Evolutionary conservation across 1,140 invertebrate species (phyloP), one percentile per base, ranked within the genome.

Genomic region (Doryteuthis pealeii): DNA sequence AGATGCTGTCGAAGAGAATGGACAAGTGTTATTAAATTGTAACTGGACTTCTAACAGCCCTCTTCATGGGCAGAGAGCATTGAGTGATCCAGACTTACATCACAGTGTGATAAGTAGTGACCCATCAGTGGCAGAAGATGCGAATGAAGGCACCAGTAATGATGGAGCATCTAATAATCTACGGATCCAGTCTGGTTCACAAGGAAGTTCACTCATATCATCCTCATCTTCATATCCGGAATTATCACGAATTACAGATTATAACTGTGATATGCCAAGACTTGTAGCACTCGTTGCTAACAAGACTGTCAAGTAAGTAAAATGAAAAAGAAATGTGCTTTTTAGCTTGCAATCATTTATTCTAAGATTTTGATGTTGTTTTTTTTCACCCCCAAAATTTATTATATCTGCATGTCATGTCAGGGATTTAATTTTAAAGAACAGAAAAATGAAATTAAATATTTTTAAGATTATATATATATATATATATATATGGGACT

Each of bases 201-300:
- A 22, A n/a, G 54, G 54, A 28, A n/a, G 22, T 62, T 62, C 54
- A 14, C 22, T 28, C 54, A 62, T 62, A 62, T 62, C 79, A 18
- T 79, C 84, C 15, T 85, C 85, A 31, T 84, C 79, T 8, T 85
- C 83, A 28, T 83, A 79, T 74, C 84, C 85, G 2, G 85, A 86
- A 75, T 77, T 87, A 15, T 80, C 82, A 4, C 80, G 82, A 70
- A 77, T 80, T 67, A 68, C 72, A 28, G 77, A 81, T n/a, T 62
- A n/a, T n/a, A 62, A 62, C 18, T 62, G 72, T 58, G 76, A 79
- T 74, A 71, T 73, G 71, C 80, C 84, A 74, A 77, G 78, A 74
- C 82, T 88, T 70, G 88, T 87, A 18, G 80, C 85, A 54, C 76
- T 81, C 62, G 78, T 87, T 70, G 83, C 80, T 8, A 82, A 84